Percentiles rank a stretch among this genome's conserved stretches.
phyloP scores from a whole-genome alignment of 2,888 invertebrate genomes.

The Brachyopa scutellaris region DNA sequence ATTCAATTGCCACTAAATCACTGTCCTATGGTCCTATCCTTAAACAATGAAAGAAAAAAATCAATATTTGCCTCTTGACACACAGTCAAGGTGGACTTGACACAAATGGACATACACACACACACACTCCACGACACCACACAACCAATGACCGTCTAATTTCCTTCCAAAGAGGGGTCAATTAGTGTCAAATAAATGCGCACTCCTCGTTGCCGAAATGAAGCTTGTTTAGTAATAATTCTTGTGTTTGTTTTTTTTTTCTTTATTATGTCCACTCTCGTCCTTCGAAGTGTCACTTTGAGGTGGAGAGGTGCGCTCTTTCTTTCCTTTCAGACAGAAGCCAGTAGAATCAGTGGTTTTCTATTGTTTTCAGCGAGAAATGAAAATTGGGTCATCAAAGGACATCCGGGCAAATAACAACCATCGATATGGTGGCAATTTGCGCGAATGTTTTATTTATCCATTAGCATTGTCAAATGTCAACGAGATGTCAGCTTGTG shows the following conservation, averaged over 20 bases:
- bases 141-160: slow-evolving; percentile 25
- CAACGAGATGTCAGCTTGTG: slow-evolving; percentile 9
- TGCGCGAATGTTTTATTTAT: slow-evolving; percentile 8
- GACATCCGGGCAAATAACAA: slow-evolving; percentile 24
- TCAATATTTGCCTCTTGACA: slow-evolving; percentile 8
- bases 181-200: slow-evolving; percentile 65
- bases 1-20: slow-evolving; percentile 1
- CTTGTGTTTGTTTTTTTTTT: background rate
- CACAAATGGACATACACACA: background rate
- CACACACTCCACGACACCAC: background rate
- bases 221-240: slow-evolving; percentile 59
- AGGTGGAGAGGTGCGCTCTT: no score
- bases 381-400: slow-evolving; percentile 53
- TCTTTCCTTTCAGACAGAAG: no score
- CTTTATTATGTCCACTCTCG: background rate
- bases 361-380: slow-evolving; percentile 15
- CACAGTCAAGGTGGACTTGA: background rate
- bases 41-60: no score
- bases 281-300: slow-evolving; percentile 48
- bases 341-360: no score
- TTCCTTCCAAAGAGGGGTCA: slow-evolving; percentile 34
- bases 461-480: slow-evolving; percentile 20
- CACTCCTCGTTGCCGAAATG: slow-evolving; percentile 50
- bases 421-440: slow-evolving; percentile 39
- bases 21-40: background rate